Evolutionary conservation across 2,113 vertebrate species (phyloP).

Genomic region (Arvicanthis niloticus): DNA sequence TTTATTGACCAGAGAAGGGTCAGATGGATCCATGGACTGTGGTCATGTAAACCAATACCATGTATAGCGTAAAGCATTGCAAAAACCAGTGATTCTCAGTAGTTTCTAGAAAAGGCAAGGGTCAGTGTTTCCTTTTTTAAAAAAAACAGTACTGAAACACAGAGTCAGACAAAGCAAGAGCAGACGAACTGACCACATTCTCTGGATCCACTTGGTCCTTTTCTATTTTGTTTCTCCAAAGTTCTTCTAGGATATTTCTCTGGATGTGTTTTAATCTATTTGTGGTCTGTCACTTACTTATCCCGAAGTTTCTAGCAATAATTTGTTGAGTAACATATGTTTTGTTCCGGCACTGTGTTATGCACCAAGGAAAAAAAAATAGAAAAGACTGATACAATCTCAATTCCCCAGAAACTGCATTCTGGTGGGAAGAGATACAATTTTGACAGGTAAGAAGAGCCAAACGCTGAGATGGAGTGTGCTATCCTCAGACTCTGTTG

Average conservation of each 20-base stretch:
- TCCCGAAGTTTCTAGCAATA: background rate
- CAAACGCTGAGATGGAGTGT: background rate
- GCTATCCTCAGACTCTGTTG: background rate
- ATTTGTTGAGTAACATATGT: conserved; percentile 13
- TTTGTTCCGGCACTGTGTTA: background rate
- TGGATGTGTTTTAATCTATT: background rate
- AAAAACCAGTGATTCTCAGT: background rate
- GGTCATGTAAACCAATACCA: background rate
- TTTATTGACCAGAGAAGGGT: background rate
- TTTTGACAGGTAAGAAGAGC: background rate
- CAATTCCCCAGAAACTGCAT: background rate
- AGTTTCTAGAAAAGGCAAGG: background rate
- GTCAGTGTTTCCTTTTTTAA: background rate
- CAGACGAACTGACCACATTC: background rate
- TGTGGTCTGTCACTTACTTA: background rate
- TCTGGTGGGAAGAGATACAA: background rate
- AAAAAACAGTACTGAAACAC: background rate
- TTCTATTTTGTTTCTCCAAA: background rate
- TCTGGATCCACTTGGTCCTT: background rate
- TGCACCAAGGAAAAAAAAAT: background rate
- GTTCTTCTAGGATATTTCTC: background rate
- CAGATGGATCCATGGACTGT: background rate
- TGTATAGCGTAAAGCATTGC: background rate
- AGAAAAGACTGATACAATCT: background rate
- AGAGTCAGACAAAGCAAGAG: background rate